Evolutionary conservation across 1,140 invertebrate species (phyloP), one percentile per base, ranked within the genome.

Genomic region (Nasonia vitripennis): DNA sequence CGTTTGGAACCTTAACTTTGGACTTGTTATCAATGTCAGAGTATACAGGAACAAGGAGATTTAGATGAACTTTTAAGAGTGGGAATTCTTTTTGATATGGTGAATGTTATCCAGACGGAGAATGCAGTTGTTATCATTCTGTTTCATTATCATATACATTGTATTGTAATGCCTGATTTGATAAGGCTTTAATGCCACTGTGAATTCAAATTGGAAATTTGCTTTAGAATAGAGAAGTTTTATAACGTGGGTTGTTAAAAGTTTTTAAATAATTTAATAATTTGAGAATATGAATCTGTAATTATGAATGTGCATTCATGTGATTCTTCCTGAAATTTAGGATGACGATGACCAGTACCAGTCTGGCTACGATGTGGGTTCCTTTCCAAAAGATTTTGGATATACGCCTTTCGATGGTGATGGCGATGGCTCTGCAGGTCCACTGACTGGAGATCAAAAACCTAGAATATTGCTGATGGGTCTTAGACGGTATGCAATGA

Each of bases 391-490:
- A 92, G 97, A 98, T 90, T 99, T 98, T 94, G 97, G 96, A 71
- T 99, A 99, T 94, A 97, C 97, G 7, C 95, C 95, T 23, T 98
- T 98, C 90, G 98, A 97, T 90, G 94, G 95, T 62, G 96, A 97
- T 88, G 94, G 94, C 0, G 96, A 96, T 87, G 94, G 93, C 55
- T 94, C 94, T 79, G 94, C 94, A 84, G 93, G 94, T 86, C 94
- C 94, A 85, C 91, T 95, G 89, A 91, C 95, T 88, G 93, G 94
- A 73, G 96, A 97, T 90, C 95, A 96, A 89, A 98, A 98, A 91
- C 98, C 99, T 41, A 95, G 98, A 89, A 99, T 99, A 89, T 93
- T 99, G 41, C 94, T 99, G 48, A 99, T 99, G 98, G 99, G 98
- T 17, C 94, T 99, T 41, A 95, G 98, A 91, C 96, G 98, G 97